These are phyloP conservation scores for Pachycephus smyrnensis DNA, from an alignment of 2,888 invertebrate genomes.

Conservation along the genomic window DNA sequence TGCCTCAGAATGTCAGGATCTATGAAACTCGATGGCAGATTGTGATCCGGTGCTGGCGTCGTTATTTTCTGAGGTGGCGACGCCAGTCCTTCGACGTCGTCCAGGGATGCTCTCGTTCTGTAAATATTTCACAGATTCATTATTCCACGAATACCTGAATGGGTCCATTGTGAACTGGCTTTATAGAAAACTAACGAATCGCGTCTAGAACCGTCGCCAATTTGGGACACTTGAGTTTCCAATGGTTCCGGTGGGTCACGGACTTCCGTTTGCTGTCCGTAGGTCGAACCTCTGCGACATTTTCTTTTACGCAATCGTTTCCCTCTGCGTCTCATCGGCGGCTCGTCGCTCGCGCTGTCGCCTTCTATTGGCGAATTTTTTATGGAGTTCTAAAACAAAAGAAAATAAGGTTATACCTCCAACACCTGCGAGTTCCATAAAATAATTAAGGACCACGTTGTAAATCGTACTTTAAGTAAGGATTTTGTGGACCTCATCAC, in stretches of 20 bases:
- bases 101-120: slow-evolving; percentile 29
- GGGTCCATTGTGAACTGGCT: too few species aligned
- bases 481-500: too few species aligned
- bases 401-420: not conserved
- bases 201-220: slow-evolving; percentile 65
- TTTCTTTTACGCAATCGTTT: slow-evolving; percentile 58
- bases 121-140: slow-evolving; percentile 4
- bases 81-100: slow-evolving; percentile 23
- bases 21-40: slow-evolving; percentile 65
- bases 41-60: slow-evolving; percentile 21
- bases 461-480: too few species aligned
- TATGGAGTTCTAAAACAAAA: slow-evolving; percentile 24
- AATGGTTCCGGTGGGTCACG: slow-evolving; percentile 71
- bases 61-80: slow-evolving; percentile 34
- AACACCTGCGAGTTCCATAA: too few species aligned
- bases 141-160: too few species aligned
- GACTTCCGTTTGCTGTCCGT: slow-evolving; percentile 65
- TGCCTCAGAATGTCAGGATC: slow-evolving; percentile 75
- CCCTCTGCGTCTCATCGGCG: slow-evolving; percentile 50
- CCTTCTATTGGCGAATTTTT: slow-evolving; percentile 36
- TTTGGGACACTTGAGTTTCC: slow-evolving; percentile 73
- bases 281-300: slow-evolving; percentile 55
- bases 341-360: slow-evolving; percentile 37
- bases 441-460: too few species aligned
- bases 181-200: slow-evolving; percentile 45